A percentile compares a stretch with the other conserved stretches of the same genome.
Conservation (phyloP, 92 coral and sea anemone genomes). For the Umimayanthus chanpuru region DNA sequence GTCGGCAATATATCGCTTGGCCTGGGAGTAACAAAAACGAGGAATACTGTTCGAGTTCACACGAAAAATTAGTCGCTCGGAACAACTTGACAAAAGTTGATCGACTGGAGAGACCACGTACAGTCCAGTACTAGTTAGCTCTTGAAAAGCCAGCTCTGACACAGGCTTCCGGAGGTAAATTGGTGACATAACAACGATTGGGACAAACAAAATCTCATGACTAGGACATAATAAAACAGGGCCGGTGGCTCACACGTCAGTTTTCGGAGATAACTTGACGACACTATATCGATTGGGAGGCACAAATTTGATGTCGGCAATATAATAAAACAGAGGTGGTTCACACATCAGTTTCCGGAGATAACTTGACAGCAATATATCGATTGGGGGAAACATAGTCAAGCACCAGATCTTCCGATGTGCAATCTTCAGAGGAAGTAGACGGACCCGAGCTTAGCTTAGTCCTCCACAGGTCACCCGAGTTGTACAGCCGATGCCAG, state of each 20-base stretch:
- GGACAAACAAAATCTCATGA: conserved; percentile 1
- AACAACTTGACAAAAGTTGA: not conserved
- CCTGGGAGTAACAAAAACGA: not conserved
- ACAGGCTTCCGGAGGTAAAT: conserved; percentile 34
- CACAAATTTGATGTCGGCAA: not conserved
- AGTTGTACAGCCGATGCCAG: conserved; percentile 36
- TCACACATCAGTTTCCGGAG: conserved; percentile 47
- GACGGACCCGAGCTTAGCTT: conserved; percentile 31
- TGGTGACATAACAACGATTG: conserved; percentile 19
- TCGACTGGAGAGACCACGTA: not conserved
- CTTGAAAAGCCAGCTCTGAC: not conserved
- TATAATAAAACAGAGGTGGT: not conserved
- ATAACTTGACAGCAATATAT: conserved; percentile 38
- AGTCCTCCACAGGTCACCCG: conserved; percentile 23
- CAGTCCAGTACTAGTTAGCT: too few relatives aligned
- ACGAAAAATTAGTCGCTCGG: not conserved
- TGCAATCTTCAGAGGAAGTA: conserved; percentile 21
- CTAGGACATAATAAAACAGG: not conserved
- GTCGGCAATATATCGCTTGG: not conserved
- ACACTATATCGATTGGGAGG: not conserved
- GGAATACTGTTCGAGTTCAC: not conserved
- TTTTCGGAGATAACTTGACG: conserved; percentile 10
- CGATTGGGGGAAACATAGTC: conserved; percentile 36
- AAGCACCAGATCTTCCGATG: conserved; percentile 16
- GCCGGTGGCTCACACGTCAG: not conserved